A percentile compares a stretch with the other conserved stretches of the same genome.
Conservation (phyloP, 2,888 invertebrate species). For the Cremastobaeus sp. region DNA sequence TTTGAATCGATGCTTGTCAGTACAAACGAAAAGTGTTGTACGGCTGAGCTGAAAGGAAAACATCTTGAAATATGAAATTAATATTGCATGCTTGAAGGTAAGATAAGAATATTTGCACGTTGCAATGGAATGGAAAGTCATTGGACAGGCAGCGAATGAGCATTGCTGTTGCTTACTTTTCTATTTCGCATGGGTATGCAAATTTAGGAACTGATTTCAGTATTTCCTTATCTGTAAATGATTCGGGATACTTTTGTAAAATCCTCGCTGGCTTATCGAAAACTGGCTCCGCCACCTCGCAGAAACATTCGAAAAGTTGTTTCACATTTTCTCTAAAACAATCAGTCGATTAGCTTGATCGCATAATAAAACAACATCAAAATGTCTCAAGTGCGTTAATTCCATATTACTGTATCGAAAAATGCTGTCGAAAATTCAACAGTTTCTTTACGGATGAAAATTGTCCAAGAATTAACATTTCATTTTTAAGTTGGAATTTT, state of each 20-base stretch:
- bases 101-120: no score
- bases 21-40: constrained; percentile 98
- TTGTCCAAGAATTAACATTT: no score
- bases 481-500: no score
- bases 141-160: background rate
- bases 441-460: no score
- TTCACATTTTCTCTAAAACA: constrained; percentile 86
- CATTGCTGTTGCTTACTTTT: constrained; percentile 83
- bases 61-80: constrained; percentile 43
- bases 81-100: no score
- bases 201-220: constrained; percentile 93
- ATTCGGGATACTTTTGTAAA: constrained; percentile 90
- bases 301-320: constrained; percentile 89
- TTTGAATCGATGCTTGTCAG: constrained; percentile 96
- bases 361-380: no score
- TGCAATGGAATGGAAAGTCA: no score
- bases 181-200: constrained; percentile 91
- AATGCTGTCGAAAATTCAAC: no score
- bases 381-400: no score
- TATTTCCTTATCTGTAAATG: constrained; percentile 90
- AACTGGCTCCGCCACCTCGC: constrained; percentile 86
- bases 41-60: constrained; percentile 84
- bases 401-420: no score
- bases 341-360: no score
- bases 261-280: constrained; percentile 85